These are phyloP conservation scores for Drosophila leonis DNA, from an alignment of 2,888 invertebrate genomes.

Conservation along the genomic window DNA sequence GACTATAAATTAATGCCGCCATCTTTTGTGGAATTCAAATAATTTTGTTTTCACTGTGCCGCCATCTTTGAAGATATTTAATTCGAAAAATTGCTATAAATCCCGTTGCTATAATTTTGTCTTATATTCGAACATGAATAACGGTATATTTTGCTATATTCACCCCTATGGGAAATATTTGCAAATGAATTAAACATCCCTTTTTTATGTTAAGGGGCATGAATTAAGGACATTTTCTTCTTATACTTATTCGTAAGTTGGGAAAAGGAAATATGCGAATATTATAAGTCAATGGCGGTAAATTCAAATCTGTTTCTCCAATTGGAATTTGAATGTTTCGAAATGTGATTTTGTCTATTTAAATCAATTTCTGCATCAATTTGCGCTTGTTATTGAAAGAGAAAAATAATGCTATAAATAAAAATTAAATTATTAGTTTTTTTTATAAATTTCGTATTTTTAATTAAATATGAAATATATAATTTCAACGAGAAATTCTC, in stretches of 20 bases:
- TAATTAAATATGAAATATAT: not conserved
- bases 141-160: not conserved
- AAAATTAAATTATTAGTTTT: not conserved
- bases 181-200: not conserved
- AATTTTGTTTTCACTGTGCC: not conserved
- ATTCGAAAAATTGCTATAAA: not conserved
- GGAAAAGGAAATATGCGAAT: not conserved
- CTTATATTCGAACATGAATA: not conserved
- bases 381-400: not conserved
- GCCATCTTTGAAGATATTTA: constrained; percentile 2
- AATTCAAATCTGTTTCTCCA: not conserved
- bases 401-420: not conserved
- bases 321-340: not conserved
- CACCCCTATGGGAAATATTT: not conserved
- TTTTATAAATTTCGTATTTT: not conserved
- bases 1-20: not conserved
- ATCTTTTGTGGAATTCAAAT: not conserved
- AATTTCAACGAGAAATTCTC: not conserved
- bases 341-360: not conserved
- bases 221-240: not conserved
- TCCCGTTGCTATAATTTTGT: constrained; percentile 3
- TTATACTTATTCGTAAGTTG: not conserved
- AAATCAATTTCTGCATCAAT: too few species aligned
- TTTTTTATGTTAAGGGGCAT: not conserved
- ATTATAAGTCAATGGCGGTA: not conserved